Evolutionary conservation across 2,113 vertebrate genomes (phyloP), one percentile per base, ranked within the genome.

Genomic region (Mellivora capensis): DNA sequence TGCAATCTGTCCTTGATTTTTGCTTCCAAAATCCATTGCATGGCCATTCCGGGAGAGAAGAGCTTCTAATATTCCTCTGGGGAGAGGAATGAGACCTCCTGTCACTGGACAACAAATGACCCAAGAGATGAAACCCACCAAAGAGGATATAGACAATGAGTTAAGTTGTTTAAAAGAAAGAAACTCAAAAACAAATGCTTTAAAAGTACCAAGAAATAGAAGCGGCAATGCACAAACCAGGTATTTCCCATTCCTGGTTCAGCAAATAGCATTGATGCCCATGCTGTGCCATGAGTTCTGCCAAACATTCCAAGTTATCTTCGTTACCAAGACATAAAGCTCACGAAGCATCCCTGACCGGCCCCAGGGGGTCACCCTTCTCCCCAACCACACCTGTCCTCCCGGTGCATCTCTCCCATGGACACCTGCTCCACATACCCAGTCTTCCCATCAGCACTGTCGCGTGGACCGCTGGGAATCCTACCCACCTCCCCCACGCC

Each of bases 401-500:
- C 3, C 13, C 42, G 23, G 64, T 29, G 29, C n/a, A 12, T 12
- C 10, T 15, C 13, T 52, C 49, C 18, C 7, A 4, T 11, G 29
- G 23, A 67, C 54, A 11, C 11, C 14, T 0, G 0, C 21, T 5
- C 42, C 61, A 12, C 20, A 3, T 4, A 15, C 1, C 42, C 5
- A 1, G 5, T 14, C 47, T 31, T 59, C 61, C 44, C 49, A 8
- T 1, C 7, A 7, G 81, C 31, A 34, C 18, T 5, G 0, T 0
- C 2, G 0, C 3, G 34, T 6, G 6, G 6, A 9, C 34, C 3
- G 20, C 13, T 13, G 6, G 8, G 20, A 13, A 23, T 6, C 14
- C 57, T 12, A 29, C 54, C 6, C 44, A 7, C 61, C 18, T 20
- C 9, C 5, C 4, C 5, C 15, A 3, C 1, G 4, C 47, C 17